A percentile compares a stretch with the other conserved stretches of the same genome.
Evolutionary conservation across 1,140 invertebrate species (phyloP).

Genomic region (Thaumetopoea pityocampa): DNA sequence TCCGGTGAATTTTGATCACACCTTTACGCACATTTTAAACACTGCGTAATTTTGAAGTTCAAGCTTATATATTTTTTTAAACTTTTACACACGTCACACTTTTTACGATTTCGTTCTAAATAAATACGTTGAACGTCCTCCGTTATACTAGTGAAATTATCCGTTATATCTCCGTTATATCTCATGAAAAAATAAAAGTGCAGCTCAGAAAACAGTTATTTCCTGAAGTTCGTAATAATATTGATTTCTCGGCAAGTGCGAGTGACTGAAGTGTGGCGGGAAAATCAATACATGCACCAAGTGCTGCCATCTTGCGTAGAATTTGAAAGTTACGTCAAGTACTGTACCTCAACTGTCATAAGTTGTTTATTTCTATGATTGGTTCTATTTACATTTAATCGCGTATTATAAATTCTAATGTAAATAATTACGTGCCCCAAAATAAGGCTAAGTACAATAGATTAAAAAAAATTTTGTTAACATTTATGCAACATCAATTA

Average conservation of each 20-base stretch:
- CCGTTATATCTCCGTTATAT: no score
- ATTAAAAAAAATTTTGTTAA: no score
- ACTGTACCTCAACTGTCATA: no score
- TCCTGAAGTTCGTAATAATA: conserved; percentile 49
- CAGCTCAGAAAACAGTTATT: conserved; percentile 52
- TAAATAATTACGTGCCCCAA: no score
- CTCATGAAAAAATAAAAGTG: conserved; percentile 2
- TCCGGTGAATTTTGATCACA: conserved; percentile 53
- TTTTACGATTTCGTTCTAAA: no score
- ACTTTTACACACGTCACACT: background rate
- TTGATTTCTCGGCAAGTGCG: conserved; percentile 47
- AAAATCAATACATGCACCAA: conserved; percentile 58
- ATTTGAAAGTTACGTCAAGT: conserved; percentile 2
- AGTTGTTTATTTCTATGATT: no score
- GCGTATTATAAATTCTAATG: no score
- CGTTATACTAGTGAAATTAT: no score
- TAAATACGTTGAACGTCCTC: no score
- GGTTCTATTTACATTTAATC: no score
- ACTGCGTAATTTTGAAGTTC: conserved; percentile 23
- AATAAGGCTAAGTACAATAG: no score
- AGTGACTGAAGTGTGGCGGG: conserved; percentile 23
- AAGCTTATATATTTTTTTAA: conserved; percentile 10
- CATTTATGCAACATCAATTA: no score
- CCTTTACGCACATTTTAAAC: conserved; percentile 43
- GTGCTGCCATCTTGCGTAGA: conserved; percentile 46